phyloP scores from a whole-genome alignment of 1,140 invertebrate species.

The Littorina saxatilis region DNA sequence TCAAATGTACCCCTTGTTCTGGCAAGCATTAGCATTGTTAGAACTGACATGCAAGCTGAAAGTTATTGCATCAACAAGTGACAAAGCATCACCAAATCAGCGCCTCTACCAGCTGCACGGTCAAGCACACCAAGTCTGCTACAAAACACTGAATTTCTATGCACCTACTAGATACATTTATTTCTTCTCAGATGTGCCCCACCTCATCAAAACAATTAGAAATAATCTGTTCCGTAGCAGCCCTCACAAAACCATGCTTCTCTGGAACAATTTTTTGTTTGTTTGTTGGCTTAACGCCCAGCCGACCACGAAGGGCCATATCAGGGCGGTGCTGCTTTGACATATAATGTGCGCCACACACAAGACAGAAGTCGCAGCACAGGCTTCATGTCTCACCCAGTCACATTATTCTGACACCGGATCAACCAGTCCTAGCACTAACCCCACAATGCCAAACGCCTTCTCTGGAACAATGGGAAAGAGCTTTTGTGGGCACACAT shows the following conservation, averaged over 20 bases:
- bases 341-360: too few relatives aligned
- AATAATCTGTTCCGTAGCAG: constrained; percentile 13
- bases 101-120: constrained; percentile 34
- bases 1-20: constrained; percentile 16
- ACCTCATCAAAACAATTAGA: constrained; percentile 27
- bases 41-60: constrained; percentile 10
- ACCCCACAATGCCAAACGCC: too few relatives aligned
- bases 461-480: constrained; percentile 12
- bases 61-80: constrained; percentile 8
- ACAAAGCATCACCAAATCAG: constrained; percentile 33
- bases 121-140: background rate
- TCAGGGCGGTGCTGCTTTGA: too few relatives aligned
- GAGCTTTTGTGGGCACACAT: constrained; percentile 17
- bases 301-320: too few relatives aligned
- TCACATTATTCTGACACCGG: too few relatives aligned
- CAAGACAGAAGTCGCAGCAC: too few relatives aligned
- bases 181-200: constrained; percentile 33
- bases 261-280: too few relatives aligned
- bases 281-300: too few relatives aligned
- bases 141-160: constrained; percentile 14
- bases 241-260: background rate
- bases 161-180: background rate
- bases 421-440: too few relatives aligned
- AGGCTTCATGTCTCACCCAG: too few relatives aligned
- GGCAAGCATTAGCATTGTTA: constrained; percentile 2